Conservation (phyloP, 1,140 invertebrate species). For the Aphelinus certus region DNA sequence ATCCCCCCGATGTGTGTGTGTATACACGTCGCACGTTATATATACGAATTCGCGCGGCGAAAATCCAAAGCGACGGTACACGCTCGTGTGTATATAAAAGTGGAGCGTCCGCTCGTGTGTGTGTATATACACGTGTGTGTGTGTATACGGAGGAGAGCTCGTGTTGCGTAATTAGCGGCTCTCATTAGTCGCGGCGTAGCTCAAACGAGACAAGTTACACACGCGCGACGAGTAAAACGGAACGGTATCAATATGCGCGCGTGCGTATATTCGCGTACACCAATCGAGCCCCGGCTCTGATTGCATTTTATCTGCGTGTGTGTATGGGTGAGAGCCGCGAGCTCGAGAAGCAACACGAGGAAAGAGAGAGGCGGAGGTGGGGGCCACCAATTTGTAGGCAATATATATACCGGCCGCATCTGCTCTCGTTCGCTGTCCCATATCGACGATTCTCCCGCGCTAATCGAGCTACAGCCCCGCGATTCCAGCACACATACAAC, state of each 20-base stretch:
- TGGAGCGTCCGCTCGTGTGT: no score
- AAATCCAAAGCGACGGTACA: no score
- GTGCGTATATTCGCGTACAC: no score
- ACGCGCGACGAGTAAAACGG: background rate
- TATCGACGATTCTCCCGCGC: background rate
- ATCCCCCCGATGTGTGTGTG: no score
- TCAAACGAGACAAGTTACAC: background rate
- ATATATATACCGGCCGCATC: conserved; percentile 62
- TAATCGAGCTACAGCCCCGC: background rate
- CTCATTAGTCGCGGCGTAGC: no score
- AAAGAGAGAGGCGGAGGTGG: background rate
- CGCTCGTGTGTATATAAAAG: no score
- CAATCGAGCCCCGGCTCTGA: conserved; percentile 7
- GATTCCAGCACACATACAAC: no score
- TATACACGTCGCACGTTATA: no score
- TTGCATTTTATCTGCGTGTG: conserved; percentile 21
- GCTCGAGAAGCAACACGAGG: background rate
- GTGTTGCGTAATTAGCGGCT: no score
- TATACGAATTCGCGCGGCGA: no score
- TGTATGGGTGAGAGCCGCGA: background rate
- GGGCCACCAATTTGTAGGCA: conserved; percentile 65
- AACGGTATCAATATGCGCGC: conserved; percentile 12
- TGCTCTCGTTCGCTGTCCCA: background rate
- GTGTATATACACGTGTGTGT: no score
- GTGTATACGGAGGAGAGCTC: no score